Base-by-base conservation (phyloP, 2,113 vertebrate species). In the Tricholaema leucomelas region DNA sequence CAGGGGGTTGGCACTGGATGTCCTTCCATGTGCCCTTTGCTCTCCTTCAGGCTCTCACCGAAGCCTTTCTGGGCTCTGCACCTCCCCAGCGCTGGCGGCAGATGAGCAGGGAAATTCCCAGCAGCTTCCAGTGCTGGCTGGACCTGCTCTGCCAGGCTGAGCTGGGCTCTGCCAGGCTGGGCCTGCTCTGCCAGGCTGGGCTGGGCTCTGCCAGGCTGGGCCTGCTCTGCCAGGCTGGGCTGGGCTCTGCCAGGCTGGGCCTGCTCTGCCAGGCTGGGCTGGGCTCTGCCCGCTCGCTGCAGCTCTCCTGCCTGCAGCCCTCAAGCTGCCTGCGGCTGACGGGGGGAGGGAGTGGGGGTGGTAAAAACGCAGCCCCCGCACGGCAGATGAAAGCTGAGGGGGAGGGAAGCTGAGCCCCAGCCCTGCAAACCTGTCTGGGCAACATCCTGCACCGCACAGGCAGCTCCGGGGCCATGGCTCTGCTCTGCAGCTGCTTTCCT, bases 51-150 rank as follows among this genome's bases (percentile, higher is more conserved):
- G 52, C 28, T 38, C 78, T 28, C 54, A 27, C 31, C 24, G 20
- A 36, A 21, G 40, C 31, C 46, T 48, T 14, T 0, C 3, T 2
- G 18, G 17, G 19, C 7, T 7, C 33, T 36, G 67, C 33, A 4
- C 15, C 30, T 30, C 44, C 2, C 16, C 25, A 4, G 42, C 2
- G 28, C 23, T 3, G 0, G 30, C 69, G 18, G 18, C 15, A 69
- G 44, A 40, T 0, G 3, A 69, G 69, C 1, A 3, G 14, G 25
- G 3, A 14, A 28, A 25, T 12, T 0, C 8, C 28, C 0, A 1
- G 10, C 20, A 28, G 55, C 19, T 28, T 9, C 33, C 7, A 31
- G 18, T 7, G 4, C 3, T 6, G 7, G 61, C 28, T 30, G 4
- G 70, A 75, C 16, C 15, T 2, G 3, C 59, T 63, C 1, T 0